Percentiles rank a stretch among this genome's conserved stretches.
phyloP scores from a whole-genome alignment of 2,113 vertebrate genomes.

The Malurus cyaneus region DNA sequence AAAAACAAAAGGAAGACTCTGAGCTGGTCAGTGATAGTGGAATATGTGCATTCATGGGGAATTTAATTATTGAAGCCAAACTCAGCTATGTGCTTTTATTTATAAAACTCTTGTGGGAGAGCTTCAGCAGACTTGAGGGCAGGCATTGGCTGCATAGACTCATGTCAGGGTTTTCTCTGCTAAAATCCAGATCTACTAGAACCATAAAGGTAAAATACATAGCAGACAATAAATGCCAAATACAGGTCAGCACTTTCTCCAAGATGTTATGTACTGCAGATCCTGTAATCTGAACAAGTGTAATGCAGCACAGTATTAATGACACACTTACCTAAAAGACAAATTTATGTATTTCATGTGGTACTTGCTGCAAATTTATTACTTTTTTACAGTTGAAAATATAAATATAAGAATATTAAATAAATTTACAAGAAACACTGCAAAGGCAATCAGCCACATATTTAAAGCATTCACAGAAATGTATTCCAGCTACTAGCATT shows the following conservation, averaged over 20 bases:
- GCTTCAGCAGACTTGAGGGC: background rate
- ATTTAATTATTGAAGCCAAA: background rate
- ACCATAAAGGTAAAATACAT: background rate
- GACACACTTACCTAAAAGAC: background rate
- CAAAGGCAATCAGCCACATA: conserved; percentile 51
- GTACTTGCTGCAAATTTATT: conserved; percentile 64
- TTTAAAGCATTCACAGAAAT: conserved; percentile 63
- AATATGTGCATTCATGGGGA: background rate
- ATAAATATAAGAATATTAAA: conserved; percentile 77
- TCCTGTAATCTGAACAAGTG: background rate
- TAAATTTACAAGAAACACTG: conserved; percentile 66
- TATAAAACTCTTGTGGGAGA: background rate
- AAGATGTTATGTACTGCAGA: rapidly evolving
- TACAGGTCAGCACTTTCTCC: background rate
- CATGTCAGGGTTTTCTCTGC: background rate
- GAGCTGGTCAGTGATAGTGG: background rate
- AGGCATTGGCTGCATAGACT: background rate
- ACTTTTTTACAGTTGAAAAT: conserved; percentile 60
- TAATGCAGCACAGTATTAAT: background rate
- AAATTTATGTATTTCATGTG: background rate
- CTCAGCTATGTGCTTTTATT: background rate
- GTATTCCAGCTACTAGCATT: conserved; percentile 26
- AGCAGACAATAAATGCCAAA: background rate
- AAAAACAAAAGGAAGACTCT: background rate
- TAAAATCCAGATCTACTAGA: background rate